Conservation (phyloP, 1,140 invertebrate species). For the Drosophila ananassae region DNA sequence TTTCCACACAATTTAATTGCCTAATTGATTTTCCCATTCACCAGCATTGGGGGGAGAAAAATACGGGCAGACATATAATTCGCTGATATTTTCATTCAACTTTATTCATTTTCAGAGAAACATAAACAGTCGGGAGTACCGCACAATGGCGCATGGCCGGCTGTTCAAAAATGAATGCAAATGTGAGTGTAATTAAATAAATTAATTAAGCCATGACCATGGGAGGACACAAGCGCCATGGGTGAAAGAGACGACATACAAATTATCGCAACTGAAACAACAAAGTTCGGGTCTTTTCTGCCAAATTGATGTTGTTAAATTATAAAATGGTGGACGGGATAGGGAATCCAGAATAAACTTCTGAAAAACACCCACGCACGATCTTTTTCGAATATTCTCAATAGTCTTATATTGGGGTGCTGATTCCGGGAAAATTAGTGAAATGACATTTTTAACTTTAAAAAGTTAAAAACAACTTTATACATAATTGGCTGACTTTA, state of each 20-base stretch:
- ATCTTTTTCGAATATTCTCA: no score
- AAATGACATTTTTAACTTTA: no score
- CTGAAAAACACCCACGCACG: no score
- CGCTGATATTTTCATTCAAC: slow-evolving; percentile 38
- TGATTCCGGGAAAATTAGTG: no score
- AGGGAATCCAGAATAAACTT: not conserved
- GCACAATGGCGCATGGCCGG: slow-evolving; percentile 55
- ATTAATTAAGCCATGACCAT: slow-evolving; percentile 70
- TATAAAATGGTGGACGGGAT: not conserved
- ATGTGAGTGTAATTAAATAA: slow-evolving; percentile 78
- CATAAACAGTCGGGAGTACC: slow-evolving; percentile 49
- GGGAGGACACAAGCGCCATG: slow-evolving; percentile 17
- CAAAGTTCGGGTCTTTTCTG: not conserved
- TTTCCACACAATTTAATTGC: slow-evolving; percentile 73
- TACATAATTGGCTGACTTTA: no score
- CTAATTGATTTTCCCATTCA: slow-evolving; percentile 73
- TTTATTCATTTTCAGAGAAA: slow-evolving; percentile 41
- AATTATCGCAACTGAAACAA: not conserved
- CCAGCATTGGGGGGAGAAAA: not conserved
- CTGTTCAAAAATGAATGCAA: slow-evolving; percentile 75
- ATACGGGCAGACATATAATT: slow-evolving; percentile 25
- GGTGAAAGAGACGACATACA: not conserved
- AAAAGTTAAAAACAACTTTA: no score
- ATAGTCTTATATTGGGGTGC: no score
- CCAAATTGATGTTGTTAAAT: slow-evolving; percentile 4